phyloP scores from a whole-genome alignment of 2,113 vertebrate genomes.

The Podarcis cretensis region DNA sequence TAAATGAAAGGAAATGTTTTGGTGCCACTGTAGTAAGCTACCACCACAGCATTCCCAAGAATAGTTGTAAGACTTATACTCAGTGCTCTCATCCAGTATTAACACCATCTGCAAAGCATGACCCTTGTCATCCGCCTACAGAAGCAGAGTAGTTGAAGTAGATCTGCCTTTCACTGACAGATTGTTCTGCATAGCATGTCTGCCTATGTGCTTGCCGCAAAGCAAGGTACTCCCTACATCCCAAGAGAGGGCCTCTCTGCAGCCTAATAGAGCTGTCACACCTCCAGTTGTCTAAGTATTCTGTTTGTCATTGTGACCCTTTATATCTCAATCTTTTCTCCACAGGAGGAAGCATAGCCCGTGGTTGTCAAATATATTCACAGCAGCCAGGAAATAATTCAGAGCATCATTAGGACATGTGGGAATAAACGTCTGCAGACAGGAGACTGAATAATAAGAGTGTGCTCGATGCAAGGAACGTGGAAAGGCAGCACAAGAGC shows the following conservation, averaged over 20 bases:
- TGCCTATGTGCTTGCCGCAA: not conserved
- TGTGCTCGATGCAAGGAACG: not conserved
- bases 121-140: not conserved
- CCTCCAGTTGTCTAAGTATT: not conserved
- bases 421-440: not conserved
- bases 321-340: not conserved
- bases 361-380: not conserved
- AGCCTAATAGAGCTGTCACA: not conserved
- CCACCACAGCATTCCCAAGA: not conserved
- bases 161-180: not conserved
- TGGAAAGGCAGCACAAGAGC: not conserved
- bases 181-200: not conserved
- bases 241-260: not conserved
- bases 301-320: not conserved
- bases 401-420: not conserved
- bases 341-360: not conserved
- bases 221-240: not conserved
- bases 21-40: not conserved
- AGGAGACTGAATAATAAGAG: not conserved
- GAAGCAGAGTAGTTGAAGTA: not conserved
- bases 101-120: not conserved
- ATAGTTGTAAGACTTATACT: too few relatives aligned
- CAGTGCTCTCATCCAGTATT: not conserved
- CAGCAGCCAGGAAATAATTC: not conserved
- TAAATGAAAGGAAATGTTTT: not conserved